Evolutionary conservation across 2,888 invertebrate genomes (phyloP), one percentile per base, ranked within the genome.

Genomic region (Syrphus vitripennis): DNA sequence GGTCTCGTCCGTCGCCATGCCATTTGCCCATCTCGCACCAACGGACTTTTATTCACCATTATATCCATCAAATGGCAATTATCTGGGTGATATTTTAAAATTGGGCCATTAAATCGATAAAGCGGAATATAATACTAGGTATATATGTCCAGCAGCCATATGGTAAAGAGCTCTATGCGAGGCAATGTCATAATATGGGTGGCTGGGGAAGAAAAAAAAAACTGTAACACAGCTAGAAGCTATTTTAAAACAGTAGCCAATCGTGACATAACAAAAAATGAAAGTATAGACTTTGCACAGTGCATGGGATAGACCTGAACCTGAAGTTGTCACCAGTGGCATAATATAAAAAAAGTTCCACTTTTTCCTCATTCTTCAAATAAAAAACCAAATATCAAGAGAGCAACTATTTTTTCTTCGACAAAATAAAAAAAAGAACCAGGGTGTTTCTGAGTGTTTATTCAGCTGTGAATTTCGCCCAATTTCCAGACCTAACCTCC

Each of bases 51-150:
- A 14, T 31, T 61, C 26, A 57, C 59, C 57, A 42, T 31, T 65
- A 71, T 70, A 71, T 70, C 74, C 42, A 71, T 83, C 79, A 75
- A 50, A 57, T 21, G 16, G 75, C 71, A 80, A 80, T 69, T 76
- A 76, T 75, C 45, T 71, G 40, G 37, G 83, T 59, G 80, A 71
- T 80, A 59, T 80, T 76, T 80, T 61, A 40, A 80, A 83, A 71
- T 76, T 75, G 70, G 59, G 9, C 50, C 70, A 63, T 69, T 79
- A 45, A 79, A 40, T 26, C 69, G 48, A 31, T 65, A 63, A 19
- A 45, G 45, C n/a, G 45, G 9, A 65, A 45, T 31, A 37, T 7
- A n/a, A n/a, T n/a, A n/a, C n/a, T n/a, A n/a, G n/a, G n/a, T n/a
- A n/a, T 19, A n/a, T 14, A 19, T 19, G 16, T 3, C 21, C 14